Conservation (phyloP, 2,113 vertebrate genomes). For the Regulus satrapa region DNA sequence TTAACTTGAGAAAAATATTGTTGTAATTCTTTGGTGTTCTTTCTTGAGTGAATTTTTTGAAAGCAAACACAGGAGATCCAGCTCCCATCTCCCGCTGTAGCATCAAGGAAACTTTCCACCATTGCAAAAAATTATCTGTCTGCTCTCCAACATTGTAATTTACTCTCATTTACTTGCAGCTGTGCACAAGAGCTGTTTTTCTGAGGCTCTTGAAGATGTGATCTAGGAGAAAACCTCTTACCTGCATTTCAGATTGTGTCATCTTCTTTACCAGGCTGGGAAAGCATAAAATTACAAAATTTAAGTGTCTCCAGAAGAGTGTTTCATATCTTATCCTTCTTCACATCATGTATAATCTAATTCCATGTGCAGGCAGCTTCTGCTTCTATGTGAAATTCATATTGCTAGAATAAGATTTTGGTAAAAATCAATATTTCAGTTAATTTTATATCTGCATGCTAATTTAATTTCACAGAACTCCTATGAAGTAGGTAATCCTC, state of each 20-base stretch:
- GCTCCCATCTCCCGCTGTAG: neutral
- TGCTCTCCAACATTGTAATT: neutral
- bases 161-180: neutral
- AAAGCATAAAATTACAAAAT: neutral
- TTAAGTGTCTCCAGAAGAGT: neutral
- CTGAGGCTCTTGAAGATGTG: neutral
- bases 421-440: slow-evolving; percentile 11
- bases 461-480: slow-evolving; percentile 16
- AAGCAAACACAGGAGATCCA: neutral
- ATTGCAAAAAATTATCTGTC: neutral
- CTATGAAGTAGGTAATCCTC: neutral
- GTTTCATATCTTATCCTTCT: neutral
- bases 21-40: neutral
- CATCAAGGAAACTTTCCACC: neutral
- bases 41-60: neutral
- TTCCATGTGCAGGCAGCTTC: neutral
- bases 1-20: neutral
- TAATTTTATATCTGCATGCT: neutral
- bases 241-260: neutral
- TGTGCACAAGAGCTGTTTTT: neutral
- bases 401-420: neutral
- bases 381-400: neutral
- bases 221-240: neutral
- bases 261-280: neutral
- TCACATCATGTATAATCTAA: neutral